Evolutionary conservation across 2,797 vertebrate species (phyloP), one percentile per base, ranked within the genome.

Genomic region (Diglossa cyanea): DNA sequence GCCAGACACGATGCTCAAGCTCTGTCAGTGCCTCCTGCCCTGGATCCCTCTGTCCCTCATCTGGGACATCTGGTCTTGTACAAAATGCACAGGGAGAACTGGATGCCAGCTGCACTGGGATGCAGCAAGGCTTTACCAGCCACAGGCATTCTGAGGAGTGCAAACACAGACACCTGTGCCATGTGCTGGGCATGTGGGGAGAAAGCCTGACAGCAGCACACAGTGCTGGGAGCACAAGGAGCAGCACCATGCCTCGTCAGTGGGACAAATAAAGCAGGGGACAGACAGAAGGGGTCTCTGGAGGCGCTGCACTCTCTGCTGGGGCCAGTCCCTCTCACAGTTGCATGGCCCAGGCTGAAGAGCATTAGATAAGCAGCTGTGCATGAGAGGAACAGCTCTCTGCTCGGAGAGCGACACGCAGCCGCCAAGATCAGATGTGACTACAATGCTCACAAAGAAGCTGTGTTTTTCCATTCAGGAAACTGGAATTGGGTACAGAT

Each of bases 401-500:
- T 86, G 82, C 88, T 45, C 58, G 74, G 70, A 87, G 39, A 82
- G 60, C 88, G 37, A 94, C 53, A 88, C 1, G 2, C 57, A 88
- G 91, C 53, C 62, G 1, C 76, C 16, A 54, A 95, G 72, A 93
- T 96, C 91, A 96, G 93, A 96, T 95, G 94, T 65, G 94, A 96
- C 91, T 90, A 94, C 90, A 94, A 94, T 75, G 66, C 87, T 65
- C 88, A 96, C 93, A 96, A 96, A 96, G 90, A 91, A 94, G 91
- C 94, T 93, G 90, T 94, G 87, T 95, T 96, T 96, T 96, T 95
- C 94, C 90, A 95, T 94, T 96, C 94, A 95, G 91, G 79, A 93
- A 95, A 81, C 93, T 93, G 90, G 91, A 93, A 95, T 86, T 83
- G 85, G 91, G 91, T 94, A 94, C 85, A 90, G 94, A 96, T 94